phyloP scores from a whole-genome alignment of 2,797 vertebrate genomes.

The Kryptolebias ocellatus region DNA sequence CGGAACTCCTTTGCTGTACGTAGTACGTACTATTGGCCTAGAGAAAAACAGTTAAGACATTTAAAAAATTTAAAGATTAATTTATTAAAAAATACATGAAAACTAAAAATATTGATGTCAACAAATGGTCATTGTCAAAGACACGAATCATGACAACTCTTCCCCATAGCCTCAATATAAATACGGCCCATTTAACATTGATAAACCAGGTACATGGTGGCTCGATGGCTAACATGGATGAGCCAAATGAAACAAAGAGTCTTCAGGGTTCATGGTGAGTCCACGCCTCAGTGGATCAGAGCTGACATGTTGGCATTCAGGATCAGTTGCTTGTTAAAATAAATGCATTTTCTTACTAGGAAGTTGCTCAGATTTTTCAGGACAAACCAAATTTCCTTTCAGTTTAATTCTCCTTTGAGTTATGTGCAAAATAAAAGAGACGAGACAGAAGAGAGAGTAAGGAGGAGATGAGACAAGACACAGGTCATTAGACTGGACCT shows the following conservation, averaged over 20 bases:
- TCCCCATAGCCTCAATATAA: too few relatives aligned
- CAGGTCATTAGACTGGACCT: constrained; percentile 70
- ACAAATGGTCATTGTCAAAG: too few relatives aligned
- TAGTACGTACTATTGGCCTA: too few relatives aligned
- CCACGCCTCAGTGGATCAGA: not conserved
- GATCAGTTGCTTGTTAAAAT: not conserved
- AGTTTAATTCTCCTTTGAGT: not conserved
- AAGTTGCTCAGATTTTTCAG: not conserved
- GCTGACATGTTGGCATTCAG: not conserved
- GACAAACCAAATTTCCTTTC: not conserved
- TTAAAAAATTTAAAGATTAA: too few relatives aligned
- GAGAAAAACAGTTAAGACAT: too few relatives aligned
- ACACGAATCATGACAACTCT: too few relatives aligned
- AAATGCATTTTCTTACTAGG: not conserved
- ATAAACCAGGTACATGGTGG: too few relatives aligned
- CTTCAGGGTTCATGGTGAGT: not conserved
- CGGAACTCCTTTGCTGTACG: too few relatives aligned
- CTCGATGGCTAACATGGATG: not conserved
- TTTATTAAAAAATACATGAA: too few relatives aligned
- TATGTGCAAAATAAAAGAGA: not conserved
- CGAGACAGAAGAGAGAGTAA: constrained; percentile 11
- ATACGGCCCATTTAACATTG: too few relatives aligned
- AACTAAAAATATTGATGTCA: too few relatives aligned
- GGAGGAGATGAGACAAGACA: constrained; percentile 54
- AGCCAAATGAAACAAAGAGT: not conserved